Evolutionary conservation across 2,797 vertebrate genomes (phyloP), one percentile per base, ranked within the genome.

Genomic region (Pseudomugil tenellus): DNA sequence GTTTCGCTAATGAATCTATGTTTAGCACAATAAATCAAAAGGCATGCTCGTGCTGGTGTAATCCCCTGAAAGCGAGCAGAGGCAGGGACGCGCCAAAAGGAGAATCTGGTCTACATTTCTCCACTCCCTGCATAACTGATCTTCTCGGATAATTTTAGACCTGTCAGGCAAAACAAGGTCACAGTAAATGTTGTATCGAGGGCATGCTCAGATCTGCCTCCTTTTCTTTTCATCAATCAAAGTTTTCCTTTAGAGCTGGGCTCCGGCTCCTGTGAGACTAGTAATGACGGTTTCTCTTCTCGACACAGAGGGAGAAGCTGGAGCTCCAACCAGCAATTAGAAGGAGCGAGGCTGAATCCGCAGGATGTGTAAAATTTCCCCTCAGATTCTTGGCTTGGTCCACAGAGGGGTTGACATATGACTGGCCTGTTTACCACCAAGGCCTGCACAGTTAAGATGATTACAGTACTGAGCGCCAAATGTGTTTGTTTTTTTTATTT

Each of bases 161-260:
- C 83, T 87, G 89, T 81, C 85, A 91, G 86, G 85, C 72, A 87
- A 91, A 92, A 92, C 90, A 92, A 92, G 93, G 92, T 93, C 94
- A 90, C 84, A 62, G 87, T 87, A 91, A 89, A 91, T 89, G 87
- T 81, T 89, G 89, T 91, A 94, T 93, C 71, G 86, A 90, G 93
- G 92, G 92, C 92, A 90, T 67, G 80, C 87, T 92, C 72, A 62
- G 80, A 90, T 90, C 81, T 83, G 88, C 84, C 63, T 88, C 72
- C 77, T 79, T 80, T 76, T 74, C 76, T 80, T 83, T 90, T 91
- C 89, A 91, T 93, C 92, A 92, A 90, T 93, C 92, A 94, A 87
- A 88, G 74, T 81, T 89, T 67, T 88, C 90, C 88, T 87, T 91
- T 85, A 84, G 90, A 91, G 86, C 84, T 69, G 76, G 70, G 73